Evolutionary conservation across 2,888 invertebrate species (phyloP).

Genomic region (Apamea sordens): DNA sequence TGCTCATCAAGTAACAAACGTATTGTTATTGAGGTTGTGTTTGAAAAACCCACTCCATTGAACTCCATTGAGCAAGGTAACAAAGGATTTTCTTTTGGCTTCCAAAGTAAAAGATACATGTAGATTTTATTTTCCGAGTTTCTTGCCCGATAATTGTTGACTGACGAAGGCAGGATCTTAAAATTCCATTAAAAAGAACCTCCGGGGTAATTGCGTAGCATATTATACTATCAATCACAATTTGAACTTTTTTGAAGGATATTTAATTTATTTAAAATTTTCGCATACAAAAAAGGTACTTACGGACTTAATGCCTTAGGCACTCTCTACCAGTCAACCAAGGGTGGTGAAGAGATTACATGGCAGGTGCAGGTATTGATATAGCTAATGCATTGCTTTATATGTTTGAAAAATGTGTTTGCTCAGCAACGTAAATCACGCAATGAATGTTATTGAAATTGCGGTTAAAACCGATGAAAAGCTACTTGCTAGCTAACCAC

Average conservation of each 20-base stretch:
- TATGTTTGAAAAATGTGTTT: background rate
- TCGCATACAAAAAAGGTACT: no score
- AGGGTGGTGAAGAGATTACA: no score
- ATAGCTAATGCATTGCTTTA: background rate
- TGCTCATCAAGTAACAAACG: slow-evolving; percentile 1
- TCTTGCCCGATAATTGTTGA: background rate
- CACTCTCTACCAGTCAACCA: no score
- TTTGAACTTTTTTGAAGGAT: background rate
- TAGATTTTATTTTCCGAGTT: slow-evolving; percentile 15
- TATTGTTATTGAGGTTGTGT: slow-evolving; percentile 22
- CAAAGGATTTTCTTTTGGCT: slow-evolving; percentile 15
- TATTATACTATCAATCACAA: no score
- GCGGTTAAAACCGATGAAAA: background rate
- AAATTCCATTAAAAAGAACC: background rate
- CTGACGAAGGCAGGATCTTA: background rate
- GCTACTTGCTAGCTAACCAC: background rate
- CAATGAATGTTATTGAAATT: background rate
- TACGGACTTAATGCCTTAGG: no score
- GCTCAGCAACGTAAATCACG: background rate
- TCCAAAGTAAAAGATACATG: slow-evolving; percentile 7
- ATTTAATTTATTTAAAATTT: no score
- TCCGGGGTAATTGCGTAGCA: no score
- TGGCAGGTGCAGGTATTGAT: no score
- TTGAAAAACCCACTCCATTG: slow-evolving; percentile 15
- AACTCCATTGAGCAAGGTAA: slow-evolving; percentile 9